Evolutionary conservation across 2,113 vertebrate genomes (phyloP).

Genomic region (Abramis brama): DNA sequence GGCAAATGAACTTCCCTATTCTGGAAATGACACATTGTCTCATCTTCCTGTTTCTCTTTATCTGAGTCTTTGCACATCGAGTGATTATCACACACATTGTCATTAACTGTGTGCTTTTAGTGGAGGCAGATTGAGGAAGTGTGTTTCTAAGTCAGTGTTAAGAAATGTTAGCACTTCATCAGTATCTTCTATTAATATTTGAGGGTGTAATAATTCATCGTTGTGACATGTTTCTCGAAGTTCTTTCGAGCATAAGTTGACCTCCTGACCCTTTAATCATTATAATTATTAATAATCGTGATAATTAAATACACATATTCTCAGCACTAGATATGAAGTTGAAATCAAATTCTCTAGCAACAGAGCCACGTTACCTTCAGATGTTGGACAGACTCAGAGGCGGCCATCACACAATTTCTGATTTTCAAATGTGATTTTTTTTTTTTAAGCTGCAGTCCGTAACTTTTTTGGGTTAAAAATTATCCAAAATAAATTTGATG

Average conservation of each 20-base stretch:
- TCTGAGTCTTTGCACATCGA: conserved; percentile 70
- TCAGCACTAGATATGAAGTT: neutral
- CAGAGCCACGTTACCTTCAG: neutral
- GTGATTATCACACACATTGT: conserved; percentile 53
- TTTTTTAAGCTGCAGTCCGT: neutral
- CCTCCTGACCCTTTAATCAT: neutral
- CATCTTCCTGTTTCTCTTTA: conserved; percentile 89
- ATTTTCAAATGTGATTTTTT: neutral
- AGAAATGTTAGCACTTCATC: conserved; percentile 37
- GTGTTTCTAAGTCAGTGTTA: conserved; percentile 13
- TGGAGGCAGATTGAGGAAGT: conserved; percentile 35
- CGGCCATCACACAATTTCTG: no score
- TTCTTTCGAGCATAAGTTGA: neutral
- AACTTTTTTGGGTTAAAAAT: no score
- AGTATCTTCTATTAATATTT: conserved; percentile 14
- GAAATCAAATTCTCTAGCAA: neutral
- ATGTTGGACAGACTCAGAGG: neutral
- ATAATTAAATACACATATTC: neutral
- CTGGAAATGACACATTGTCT: conserved; percentile 88
- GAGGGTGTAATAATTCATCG: neutral
- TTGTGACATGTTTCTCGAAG: neutral
- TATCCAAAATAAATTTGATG: no score
- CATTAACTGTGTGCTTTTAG: neutral
- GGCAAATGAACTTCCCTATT: conserved; percentile 85
- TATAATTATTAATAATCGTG: neutral